These are phyloP conservation scores for Scrobipalpa costella DNA, from an alignment of 2,888 invertebrate species.

Conservation along the genomic window DNA sequence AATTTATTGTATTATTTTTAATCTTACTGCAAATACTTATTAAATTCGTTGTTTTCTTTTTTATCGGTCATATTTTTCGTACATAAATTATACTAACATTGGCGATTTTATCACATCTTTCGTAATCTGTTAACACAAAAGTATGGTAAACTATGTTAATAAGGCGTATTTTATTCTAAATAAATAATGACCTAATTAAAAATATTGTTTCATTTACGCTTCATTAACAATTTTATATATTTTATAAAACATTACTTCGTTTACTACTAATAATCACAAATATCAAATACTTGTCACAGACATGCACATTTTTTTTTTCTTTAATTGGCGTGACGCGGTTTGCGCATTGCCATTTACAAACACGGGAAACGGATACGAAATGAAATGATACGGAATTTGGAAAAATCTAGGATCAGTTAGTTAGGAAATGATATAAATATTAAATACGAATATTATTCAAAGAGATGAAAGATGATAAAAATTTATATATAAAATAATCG, in stretches of 20 bases:
- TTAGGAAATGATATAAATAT: too few species aligned
- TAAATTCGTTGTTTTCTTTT: neutral
- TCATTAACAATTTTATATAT: neutral
- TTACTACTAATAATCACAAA: too few species aligned
- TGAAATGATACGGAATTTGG: too few species aligned
- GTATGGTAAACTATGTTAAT: slow-evolving; percentile 15
- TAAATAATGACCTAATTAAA: slow-evolving; percentile 16
- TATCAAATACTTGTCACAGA: too few species aligned
- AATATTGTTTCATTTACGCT: neutral
- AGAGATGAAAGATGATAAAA: too few species aligned
- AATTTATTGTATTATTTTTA: neutral
- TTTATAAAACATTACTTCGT: neutral
- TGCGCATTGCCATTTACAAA: too few species aligned
- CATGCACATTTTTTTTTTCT: too few species aligned
- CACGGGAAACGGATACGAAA: too few species aligned
- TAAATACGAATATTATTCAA: too few species aligned
- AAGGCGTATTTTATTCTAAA: slow-evolving; percentile 18
- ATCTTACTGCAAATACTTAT: neutral
- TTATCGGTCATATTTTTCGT: neutral
- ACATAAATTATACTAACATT: neutral
- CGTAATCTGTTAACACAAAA: slow-evolving; percentile 17
- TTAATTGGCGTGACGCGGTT: too few species aligned
- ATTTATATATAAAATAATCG: too few species aligned
- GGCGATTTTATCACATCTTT: slow-evolving; percentile 10
- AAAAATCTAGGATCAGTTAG: too few species aligned